Evolutionary conservation across 2,113 vertebrate species (phyloP), one percentile per base, ranked within the genome.

Genomic region (Paracanthobrama guichenoti): DNA sequence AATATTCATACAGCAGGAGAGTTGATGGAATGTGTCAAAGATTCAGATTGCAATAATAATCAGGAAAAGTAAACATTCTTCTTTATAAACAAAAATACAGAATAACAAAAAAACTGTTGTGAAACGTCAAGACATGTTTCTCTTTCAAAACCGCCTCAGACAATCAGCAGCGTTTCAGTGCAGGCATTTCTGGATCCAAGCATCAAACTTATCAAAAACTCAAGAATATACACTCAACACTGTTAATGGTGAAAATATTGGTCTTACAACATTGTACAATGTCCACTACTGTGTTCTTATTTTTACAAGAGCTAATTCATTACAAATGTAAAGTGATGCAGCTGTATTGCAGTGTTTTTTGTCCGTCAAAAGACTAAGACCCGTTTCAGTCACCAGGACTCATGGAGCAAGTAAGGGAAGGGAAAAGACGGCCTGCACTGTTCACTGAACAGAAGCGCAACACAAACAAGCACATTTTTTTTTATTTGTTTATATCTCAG

Each of bases 131-230:
- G n/a, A 53, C 74, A 42, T 26, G 59, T 69, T 82, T 73, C 72
- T 59, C 57, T 71, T 86, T 80, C 14, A 83, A 57, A 74, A 71
- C 84, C 66, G 73, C 60, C 44, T 86, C 67, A 5, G 59, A 85
- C 59, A 85, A 50, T 78, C 53, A 78, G 85, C 62, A 88, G 86
- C 81, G 82, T 50, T 71, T 85, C 83, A 91, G 88, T 89, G 82
- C 82, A 89, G 31, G 76, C 74, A 71, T 87, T 86, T 80, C 81
- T 28, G 44, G 82, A 39, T 50, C 12, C 24, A 85, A 84, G n/a
- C 44, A 73, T 77, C 53, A 75, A 74, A 78, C 18, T 5, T 76
- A 60, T 46, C 57, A 84, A 60, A 48, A 64, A 16, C 31, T 22
- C 26, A 66, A n/a, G 13, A 60, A 62, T 55, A 62, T 48, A 50